Evolutionary conservation across 2,113 vertebrate genomes (phyloP).

Genomic region (Oxyura jamaicensis): DNA sequence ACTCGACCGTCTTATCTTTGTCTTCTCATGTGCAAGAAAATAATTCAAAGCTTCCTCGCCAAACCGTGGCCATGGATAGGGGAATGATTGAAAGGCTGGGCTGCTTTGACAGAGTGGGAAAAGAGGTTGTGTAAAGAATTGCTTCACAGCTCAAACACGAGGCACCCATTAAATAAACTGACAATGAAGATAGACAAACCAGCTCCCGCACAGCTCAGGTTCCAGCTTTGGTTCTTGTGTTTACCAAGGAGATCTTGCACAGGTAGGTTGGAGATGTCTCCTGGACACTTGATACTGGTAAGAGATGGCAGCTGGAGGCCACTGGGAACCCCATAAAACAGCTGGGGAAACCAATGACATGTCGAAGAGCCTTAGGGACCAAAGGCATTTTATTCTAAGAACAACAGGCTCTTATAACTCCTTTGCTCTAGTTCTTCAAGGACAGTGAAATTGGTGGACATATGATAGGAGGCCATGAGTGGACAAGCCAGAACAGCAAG

Average conservation of each 20-base stretch:
- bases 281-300: neutral
- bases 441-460: neutral
- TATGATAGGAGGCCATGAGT: neutral
- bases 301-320: neutral
- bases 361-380: neutral
- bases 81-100: neutral
- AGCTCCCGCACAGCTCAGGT: neutral
- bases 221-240: neutral
- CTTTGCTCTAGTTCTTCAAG: neutral
- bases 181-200: neutral
- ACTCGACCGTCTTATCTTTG: neutral
- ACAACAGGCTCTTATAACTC: neutral
- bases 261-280: neutral
- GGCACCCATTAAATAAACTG: neutral
- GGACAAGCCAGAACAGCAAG: neutral
- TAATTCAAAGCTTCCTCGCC: neutral
- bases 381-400: neutral
- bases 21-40: neutral
- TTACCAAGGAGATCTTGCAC: neutral
- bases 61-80: neutral
- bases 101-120: neutral
- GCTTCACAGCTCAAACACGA: neutral
- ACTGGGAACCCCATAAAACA: rapidly evolving
- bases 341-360: neutral
- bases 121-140: neutral